Conservation (phyloP, 2,113 vertebrate genomes). For the Sterrhoptilus dennistouni region DNA sequence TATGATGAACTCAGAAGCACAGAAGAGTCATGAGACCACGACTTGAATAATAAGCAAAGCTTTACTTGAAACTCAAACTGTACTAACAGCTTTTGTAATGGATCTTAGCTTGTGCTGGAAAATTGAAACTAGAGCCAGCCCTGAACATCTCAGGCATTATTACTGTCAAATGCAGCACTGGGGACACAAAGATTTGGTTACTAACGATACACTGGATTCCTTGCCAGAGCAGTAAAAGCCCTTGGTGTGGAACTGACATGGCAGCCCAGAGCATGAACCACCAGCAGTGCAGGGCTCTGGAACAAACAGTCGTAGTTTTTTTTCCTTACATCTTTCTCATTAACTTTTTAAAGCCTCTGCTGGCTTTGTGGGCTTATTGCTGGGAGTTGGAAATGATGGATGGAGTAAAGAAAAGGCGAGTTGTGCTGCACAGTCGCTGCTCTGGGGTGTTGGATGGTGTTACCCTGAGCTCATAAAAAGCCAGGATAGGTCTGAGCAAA, state of each 20-base stretch:
- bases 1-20: background rate
- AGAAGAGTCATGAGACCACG: background rate
- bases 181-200: background rate
- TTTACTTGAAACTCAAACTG: background rate
- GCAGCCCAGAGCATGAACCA: background rate
- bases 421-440: background rate
- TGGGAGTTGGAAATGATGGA: constrained; percentile 44
- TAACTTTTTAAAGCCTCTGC: constrained; percentile 71
- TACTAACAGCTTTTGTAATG: background rate
- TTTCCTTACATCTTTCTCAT: constrained; percentile 63
- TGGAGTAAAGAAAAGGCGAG: constrained; percentile 39
- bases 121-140: background rate
- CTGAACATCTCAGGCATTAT: background rate
- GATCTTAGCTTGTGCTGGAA: background rate
- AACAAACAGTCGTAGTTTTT: constrained; percentile 7
- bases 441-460: background rate
- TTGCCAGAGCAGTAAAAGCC: constrained; percentile 26
- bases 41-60: background rate
- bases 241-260: background rate
- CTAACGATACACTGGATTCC: background rate
- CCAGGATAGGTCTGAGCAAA: background rate
- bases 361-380: constrained; percentile 47
- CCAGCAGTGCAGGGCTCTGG: background rate
- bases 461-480: background rate
- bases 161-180: background rate